Conservation (phyloP, 2,888 invertebrate genomes). For the Tetranychus piercei region DNA sequence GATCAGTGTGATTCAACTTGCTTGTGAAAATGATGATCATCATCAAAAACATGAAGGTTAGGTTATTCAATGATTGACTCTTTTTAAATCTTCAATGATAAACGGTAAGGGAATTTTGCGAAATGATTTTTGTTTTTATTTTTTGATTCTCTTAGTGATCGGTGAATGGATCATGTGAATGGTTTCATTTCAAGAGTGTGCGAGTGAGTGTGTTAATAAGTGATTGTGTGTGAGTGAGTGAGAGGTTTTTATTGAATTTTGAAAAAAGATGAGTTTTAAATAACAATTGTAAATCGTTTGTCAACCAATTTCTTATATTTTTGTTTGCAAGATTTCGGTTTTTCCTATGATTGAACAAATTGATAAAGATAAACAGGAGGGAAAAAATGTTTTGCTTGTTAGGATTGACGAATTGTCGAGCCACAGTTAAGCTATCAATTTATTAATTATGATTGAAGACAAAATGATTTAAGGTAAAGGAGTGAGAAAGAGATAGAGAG, state of each 20-base stretch:
- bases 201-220: constrained; percentile 7
- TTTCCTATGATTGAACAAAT: not conserved
- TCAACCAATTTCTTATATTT: not conserved
- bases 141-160: too few relatives aligned
- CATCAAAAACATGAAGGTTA: too few relatives aligned
- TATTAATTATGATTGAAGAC: not conserved
- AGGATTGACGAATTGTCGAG: not conserved
- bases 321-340: not conserved
- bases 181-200: not conserved
- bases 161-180: not conserved
- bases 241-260: constrained; percentile 11
- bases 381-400: not conserved
- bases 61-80: too few relatives aligned
- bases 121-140: too few relatives aligned
- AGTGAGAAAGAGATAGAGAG: too few relatives aligned
- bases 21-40: too few relatives aligned
- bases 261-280: not conserved
- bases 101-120: not conserved
- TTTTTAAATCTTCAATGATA: not conserved
- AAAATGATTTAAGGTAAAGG: not conserved
- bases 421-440: not conserved
- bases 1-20: too few relatives aligned
- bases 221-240: constrained; percentile 10
- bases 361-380: not conserved
- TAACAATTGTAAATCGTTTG: not conserved